Evolutionary conservation across 2,888 invertebrate genomes (phyloP), one percentile per base, ranked within the genome.

Genomic region (Leptopilina syphax): DNA sequence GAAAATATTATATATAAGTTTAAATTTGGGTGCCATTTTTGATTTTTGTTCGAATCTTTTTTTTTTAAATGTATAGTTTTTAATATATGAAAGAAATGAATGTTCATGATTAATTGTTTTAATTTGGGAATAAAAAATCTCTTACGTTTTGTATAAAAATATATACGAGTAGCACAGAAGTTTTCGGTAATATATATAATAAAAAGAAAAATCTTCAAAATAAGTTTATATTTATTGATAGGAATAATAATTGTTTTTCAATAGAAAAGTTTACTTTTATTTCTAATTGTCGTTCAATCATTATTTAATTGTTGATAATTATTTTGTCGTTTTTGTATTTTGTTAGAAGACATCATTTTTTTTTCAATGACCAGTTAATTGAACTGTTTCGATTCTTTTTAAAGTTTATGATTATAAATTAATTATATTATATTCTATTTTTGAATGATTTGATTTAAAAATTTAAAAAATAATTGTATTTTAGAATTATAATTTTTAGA

Each of bases 101-200:
- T 63, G 63, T 63, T 24, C 63, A 18, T 24, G n/a, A 63, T 24
- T 18, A 24, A 24, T 63, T 63, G 24, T 24, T 24, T 63, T 68
- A 68, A 47, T 41, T 68, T 68, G 10, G 3, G 18, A 68, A 77
- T 77, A 34, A 24, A 77, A 57, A 60, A 77, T 44, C 57, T 47
- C 13, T 77, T 44, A 41, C 65, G 24, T 65, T 77, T 47, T 24
- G 60, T 24, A 50, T 50, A 18, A 34, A 34, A 44, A 24, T 8
- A 3, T 44, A 65, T 60, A 27, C 12, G 12, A 77, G n/a, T 77
- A 77, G 60, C 65, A 10, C 68, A n/a, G 7, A 24, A 68, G 24
- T 47, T 44, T 47, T 68, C 41, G 12, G 8, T 41, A 68, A 34
- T 34, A 27, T 68, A 63, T 44, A 63, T 63, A 63, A 63, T 50